phyloP scores from a whole-genome alignment of 2,113 vertebrate species.

The Romanogobio albipinnatus region DNA sequence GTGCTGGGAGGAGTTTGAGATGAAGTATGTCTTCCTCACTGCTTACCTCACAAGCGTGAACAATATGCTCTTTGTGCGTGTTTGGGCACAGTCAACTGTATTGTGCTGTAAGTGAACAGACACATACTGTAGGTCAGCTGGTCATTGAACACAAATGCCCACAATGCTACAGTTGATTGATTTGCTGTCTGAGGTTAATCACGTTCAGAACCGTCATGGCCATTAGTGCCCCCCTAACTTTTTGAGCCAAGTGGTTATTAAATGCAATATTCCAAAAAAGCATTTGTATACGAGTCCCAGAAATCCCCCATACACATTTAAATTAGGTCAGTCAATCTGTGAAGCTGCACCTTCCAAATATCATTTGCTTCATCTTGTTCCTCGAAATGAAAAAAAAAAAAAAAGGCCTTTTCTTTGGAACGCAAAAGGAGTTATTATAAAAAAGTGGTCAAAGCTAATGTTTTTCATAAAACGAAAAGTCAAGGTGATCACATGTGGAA shows the following conservation, averaged over 20 bases:
- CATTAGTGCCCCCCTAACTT: not conserved
- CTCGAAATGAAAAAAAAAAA: not conserved
- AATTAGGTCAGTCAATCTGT: not conserved
- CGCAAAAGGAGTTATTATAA: not conserved
- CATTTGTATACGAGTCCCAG: not conserved
- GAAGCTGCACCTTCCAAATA: not conserved
- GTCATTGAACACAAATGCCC: constrained; percentile 53
- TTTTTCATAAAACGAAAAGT: not conserved
- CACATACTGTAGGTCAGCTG: constrained; percentile 39
- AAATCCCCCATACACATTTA: not conserved
- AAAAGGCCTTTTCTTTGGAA: not conserved
- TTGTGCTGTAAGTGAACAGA: constrained; percentile 30
- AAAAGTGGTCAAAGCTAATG: constrained; percentile 25
- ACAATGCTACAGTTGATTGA: constrained; percentile 56
- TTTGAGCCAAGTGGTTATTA: not conserved
- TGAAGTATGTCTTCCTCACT: constrained; percentile 35
- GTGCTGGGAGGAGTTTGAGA: constrained; percentile 7
- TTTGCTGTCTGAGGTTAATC: constrained; percentile 54
- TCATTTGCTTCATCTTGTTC: not conserved
- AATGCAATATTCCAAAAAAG: not conserved
- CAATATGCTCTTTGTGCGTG: constrained; percentile 52
- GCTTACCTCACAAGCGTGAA: constrained; percentile 45
- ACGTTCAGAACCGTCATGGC: constrained; percentile 28
- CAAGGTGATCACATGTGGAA: not conserved
- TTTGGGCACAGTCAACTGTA: constrained; percentile 47